These are phyloP conservation scores for Setophaga petechia DNA, from an alignment of 2,113 vertebrate species.

Conservation along the genomic window DNA sequence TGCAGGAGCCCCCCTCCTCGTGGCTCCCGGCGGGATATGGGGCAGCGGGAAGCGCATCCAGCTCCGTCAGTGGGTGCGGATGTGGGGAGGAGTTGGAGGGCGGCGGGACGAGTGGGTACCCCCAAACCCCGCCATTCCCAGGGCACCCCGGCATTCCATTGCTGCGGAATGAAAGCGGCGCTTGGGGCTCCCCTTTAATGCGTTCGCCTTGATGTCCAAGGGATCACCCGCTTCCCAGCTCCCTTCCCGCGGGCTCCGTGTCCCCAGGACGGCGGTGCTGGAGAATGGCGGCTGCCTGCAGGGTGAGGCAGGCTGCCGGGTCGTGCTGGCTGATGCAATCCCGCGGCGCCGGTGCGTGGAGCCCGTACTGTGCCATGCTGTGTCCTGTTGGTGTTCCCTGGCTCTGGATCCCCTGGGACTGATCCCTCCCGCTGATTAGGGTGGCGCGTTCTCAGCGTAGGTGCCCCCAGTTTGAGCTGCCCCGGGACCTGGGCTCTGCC, in stretches of 20 bases:
- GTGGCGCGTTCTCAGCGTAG: not conserved
- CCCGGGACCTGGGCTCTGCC: not conserved
- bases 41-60: not conserved
- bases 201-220: not conserved
- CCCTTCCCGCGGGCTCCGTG: not conserved
- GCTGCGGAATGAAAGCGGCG: not conserved
- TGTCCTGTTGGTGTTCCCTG: not conserved
- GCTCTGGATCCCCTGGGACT: not conserved
- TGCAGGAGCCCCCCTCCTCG: not conserved
- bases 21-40: fast-evolving
- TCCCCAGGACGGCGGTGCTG: not conserved
- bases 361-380: not conserved
- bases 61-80: not conserved
- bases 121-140: not conserved
- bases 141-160: not conserved
- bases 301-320: not conserved
- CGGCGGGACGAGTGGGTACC: not conserved
- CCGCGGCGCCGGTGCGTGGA: not conserved
- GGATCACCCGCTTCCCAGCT: not conserved
- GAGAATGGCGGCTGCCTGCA: no score
- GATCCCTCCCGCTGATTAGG: not conserved
- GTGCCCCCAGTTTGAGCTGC: not conserved
- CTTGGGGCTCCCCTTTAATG: not conserved
- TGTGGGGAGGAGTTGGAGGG: not conserved
- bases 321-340: not conserved